Evolutionary conservation across 2,888 invertebrate species (phyloP).

Genomic region (Chaitophorus viminalis): DNA sequence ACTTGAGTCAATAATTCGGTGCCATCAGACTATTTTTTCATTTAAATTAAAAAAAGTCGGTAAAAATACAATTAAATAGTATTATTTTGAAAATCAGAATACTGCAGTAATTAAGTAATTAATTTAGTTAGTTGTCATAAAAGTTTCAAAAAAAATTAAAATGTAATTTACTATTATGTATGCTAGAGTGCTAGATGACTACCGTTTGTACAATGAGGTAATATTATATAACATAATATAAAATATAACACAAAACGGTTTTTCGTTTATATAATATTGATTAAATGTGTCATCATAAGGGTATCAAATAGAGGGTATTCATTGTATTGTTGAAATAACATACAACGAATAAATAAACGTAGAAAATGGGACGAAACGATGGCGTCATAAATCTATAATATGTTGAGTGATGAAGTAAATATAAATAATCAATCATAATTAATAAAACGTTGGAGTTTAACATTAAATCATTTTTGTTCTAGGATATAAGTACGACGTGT

Average conservation of each 20-base stretch:
- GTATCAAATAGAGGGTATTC: not conserved
- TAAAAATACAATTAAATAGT: slow-evolving; percentile 19
- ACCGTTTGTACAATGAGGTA: not conserved
- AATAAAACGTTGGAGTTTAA: not conserved
- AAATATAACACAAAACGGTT: not conserved
- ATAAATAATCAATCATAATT: not conserved
- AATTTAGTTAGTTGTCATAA: not conserved
- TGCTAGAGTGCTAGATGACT: not conserved
- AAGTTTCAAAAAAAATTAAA: not conserved
- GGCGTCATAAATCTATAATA: not conserved
- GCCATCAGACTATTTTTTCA: slow-evolving; percentile 37
- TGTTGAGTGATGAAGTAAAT: not conserved
- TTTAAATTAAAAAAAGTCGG: not conserved
- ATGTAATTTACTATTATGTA: not conserved
- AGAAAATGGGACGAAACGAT: not conserved
- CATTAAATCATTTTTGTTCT: slow-evolving; percentile 20
- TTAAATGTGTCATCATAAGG: not conserved
- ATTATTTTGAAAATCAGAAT: not conserved
- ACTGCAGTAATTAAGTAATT: no score
- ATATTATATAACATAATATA: no score
- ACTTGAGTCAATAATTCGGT: slow-evolving; percentile 47
- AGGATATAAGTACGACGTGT: slow-evolving; percentile 70
- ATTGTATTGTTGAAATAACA: not conserved
- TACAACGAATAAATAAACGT: not conserved
- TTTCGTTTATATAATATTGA: not conserved